These are phyloP conservation scores for Chionoecetes opilio DNA, from an alignment of 1,140 invertebrate genomes.

Conservation along the genomic window DNA sequence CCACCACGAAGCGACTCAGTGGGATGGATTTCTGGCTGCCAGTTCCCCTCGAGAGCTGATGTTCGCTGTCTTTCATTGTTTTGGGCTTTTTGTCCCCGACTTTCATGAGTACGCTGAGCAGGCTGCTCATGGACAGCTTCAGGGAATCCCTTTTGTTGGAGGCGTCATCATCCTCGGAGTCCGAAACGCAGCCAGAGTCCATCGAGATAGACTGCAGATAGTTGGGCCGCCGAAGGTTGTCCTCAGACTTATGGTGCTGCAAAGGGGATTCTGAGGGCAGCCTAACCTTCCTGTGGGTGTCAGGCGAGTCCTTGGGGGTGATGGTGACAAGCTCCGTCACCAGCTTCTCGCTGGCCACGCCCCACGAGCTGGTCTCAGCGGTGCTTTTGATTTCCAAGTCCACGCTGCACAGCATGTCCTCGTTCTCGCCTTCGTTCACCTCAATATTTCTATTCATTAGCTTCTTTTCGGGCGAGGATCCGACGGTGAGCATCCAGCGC, in stretches of 20 bases:
- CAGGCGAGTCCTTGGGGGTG: constrained; percentile 76
- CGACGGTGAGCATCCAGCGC: constrained; percentile 61
- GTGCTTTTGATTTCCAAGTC: constrained; percentile 67
- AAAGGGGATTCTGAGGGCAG: constrained; percentile 76
- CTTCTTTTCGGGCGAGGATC: constrained; percentile 35
- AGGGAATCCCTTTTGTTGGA: constrained; percentile 1
- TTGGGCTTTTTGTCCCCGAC: constrained; percentile 44
- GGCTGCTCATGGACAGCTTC: constrained; percentile 77
- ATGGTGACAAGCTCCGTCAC: constrained; percentile 78
- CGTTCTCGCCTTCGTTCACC: constrained; percentile 50
- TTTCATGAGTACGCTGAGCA: constrained; percentile 62
- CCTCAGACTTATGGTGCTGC: constrained; percentile 69
- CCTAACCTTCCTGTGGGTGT: constrained; percentile 66
- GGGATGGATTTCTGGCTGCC: constrained; percentile 77
- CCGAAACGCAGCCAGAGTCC: constrained; percentile 77
- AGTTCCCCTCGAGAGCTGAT: constrained; percentile 43
- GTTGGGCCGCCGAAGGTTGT: constrained; percentile 67
- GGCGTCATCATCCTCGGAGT: constrained; percentile 67
- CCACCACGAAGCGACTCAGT: constrained; percentile 77
- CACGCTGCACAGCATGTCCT: constrained; percentile 72
- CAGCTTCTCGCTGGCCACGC: constrained; percentile 75
- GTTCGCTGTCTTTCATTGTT: constrained; percentile 32
- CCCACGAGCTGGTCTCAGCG: constrained; percentile 72
- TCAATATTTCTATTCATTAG: not conserved
- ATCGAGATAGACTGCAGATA: constrained; percentile 76